Conservation (phyloP, 2,888 invertebrate genomes). For the Euspilapteryx auroguttella region DNA sequence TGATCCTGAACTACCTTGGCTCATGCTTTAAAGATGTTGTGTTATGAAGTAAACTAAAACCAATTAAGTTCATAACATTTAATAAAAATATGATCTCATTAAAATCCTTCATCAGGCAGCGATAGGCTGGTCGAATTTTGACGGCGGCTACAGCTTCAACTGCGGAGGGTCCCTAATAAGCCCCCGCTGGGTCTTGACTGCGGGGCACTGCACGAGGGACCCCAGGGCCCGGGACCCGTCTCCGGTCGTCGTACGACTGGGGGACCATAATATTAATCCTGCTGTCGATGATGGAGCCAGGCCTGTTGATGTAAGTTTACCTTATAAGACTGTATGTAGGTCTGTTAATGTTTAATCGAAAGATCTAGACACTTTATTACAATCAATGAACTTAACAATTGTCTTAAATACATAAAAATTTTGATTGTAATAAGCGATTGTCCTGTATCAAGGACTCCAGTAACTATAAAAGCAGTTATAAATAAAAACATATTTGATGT, state of each 20-base stretch:
- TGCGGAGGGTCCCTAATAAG: slow-evolving; percentile 73
- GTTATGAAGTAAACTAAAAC: neutral
- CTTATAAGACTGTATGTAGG: no score
- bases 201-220: slow-evolving; percentile 47
- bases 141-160: slow-evolving; percentile 33
- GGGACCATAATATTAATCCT: slow-evolving; percentile 57
- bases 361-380: neutral
- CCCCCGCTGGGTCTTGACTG: slow-evolving; percentile 65
- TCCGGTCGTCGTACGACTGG: slow-evolving; percentile 57
- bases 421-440: no score
- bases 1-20: no score
- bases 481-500: no score
- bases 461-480: no score
- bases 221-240: slow-evolving; percentile 16
- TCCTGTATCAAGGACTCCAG: no score
- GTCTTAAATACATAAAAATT: no score
- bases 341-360: slow-evolving; percentile 1
- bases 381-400: neutral
- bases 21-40: no score
- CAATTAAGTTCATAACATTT: neutral
- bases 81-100: neutral
- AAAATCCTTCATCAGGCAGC: slow-evolving; percentile 20
- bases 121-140: slow-evolving; percentile 24
- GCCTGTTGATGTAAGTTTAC: slow-evolving; percentile 24
- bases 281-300: slow-evolving; percentile 39